Conservation (phyloP, 2,797 vertebrate species). For the Pseudochaenichthys georgianus region DNA sequence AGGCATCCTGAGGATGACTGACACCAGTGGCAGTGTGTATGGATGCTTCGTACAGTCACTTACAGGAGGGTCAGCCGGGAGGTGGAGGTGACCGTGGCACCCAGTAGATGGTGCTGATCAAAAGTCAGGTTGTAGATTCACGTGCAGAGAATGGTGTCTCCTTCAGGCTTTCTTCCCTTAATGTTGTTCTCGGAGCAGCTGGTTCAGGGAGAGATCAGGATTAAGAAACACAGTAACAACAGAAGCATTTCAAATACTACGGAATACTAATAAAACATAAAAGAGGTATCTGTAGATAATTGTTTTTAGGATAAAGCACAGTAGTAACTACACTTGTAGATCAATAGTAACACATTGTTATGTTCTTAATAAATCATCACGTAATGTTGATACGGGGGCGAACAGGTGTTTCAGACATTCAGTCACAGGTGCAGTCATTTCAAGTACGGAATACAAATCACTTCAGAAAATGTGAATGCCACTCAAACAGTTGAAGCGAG, state of each 20-base stretch:
- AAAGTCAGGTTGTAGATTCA: conserved; percentile 47
- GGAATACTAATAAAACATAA: background rate
- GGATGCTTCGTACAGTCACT: conserved; percentile 36
- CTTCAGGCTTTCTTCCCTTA: conserved; percentile 83
- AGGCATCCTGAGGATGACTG: conserved; percentile 2
- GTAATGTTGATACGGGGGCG: too few relatives aligned
- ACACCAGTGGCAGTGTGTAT: conserved; percentile 18
- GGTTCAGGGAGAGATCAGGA: conserved; percentile 85
- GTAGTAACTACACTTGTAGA: background rate
- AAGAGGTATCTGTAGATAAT: background rate
- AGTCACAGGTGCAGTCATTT: too few relatives aligned
- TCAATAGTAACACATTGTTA: background rate
- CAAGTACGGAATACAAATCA: too few relatives aligned
- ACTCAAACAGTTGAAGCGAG: too few relatives aligned
- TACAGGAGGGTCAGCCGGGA: conserved; percentile 29
- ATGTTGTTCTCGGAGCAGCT: conserved; percentile 90
- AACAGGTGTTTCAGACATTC: too few relatives aligned
- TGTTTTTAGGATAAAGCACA: background rate
- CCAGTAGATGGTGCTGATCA: conserved; percentile 58
- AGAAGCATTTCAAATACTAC: background rate
- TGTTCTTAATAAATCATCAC: too few relatives aligned
- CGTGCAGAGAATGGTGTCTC: conserved; percentile 82
- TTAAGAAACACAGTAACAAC: conserved; percentile 1
- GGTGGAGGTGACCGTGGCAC: conserved; percentile 43
- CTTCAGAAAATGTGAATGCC: too few relatives aligned